These are phyloP conservation scores for Brachyptera risi DNA, from an alignment of 2,888 invertebrate genomes.

Conservation along the genomic window DNA sequence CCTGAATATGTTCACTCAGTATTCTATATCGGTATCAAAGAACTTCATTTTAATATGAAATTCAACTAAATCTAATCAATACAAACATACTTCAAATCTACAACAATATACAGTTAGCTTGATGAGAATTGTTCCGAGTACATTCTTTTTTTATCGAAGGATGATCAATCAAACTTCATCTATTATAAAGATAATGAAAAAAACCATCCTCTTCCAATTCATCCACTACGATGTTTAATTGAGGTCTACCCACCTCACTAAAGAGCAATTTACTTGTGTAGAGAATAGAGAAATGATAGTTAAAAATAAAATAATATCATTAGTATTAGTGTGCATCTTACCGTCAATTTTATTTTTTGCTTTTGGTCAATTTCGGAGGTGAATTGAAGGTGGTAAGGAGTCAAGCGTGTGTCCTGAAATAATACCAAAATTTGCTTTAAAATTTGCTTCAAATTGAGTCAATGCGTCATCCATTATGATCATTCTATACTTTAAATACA, in stretches of 20 bases:
- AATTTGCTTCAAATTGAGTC: not conserved
- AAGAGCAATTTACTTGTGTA: not conserved
- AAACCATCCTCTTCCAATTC: not conserved
- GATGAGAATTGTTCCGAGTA: too few relatives aligned
- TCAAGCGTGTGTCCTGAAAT: constrained; percentile 5
- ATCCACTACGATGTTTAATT: too few relatives aligned
- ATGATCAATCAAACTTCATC: constrained; percentile 27
- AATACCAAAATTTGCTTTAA: constrained; percentile 7
- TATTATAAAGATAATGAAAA: not conserved
- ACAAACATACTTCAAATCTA: too few relatives aligned
- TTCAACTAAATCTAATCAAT: too few relatives aligned
- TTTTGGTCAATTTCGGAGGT: constrained; percentile 12
- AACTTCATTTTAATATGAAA: too few relatives aligned
- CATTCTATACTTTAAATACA: too few relatives aligned
- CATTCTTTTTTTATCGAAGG: constrained; percentile 28
- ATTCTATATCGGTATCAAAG: too few relatives aligned
- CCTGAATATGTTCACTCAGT: too few relatives aligned
- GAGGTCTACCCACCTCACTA: not conserved
- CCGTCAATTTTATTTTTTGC: constrained; percentile 13
- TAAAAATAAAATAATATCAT: not conserved
- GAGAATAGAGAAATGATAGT: not conserved
- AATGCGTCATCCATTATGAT: too few relatives aligned
- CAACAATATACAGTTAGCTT: too few relatives aligned
- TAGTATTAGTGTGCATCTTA: not conserved
- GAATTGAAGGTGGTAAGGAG: constrained; percentile 9